A percentile compares a stretch with the other conserved stretches of the same genome.
Conservation (phyloP, 2,113 vertebrate species). For the Stigmatopora argus region DNA sequence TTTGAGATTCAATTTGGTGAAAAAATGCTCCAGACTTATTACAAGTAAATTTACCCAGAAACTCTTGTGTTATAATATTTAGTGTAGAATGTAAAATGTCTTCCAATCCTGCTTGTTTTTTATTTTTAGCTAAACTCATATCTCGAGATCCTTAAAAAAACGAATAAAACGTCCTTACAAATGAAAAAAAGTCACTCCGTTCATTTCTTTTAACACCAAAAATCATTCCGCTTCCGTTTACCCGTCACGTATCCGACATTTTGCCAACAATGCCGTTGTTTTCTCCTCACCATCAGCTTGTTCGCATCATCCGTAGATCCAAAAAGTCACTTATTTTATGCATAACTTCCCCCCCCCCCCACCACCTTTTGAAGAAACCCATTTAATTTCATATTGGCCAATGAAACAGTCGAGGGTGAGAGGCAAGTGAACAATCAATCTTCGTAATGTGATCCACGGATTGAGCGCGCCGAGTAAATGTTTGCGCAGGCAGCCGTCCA, state of each 20-base stretch:
- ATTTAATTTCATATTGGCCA: conserved; percentile 70
- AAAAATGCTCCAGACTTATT: too few species aligned
- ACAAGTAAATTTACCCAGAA: too few species aligned
- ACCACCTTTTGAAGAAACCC: conserved; percentile 58
- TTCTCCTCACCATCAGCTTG: conserved; percentile 15
- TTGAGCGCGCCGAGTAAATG: conserved; percentile 70
- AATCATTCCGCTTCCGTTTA: conserved; percentile 53
- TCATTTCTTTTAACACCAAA: conserved; percentile 54
- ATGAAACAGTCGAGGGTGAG: conserved; percentile 68
- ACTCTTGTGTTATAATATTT: too few species aligned
- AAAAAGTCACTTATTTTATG: conserved; percentile 48
- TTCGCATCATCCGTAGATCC: conserved; percentile 30
- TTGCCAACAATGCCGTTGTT: conserved; percentile 55
- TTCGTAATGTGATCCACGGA: conserved; percentile 71
- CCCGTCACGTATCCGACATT: conserved; percentile 43
- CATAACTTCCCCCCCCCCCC: conserved; percentile 49
- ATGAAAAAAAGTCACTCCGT: conserved; percentile 35
- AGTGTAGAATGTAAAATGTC: too few species aligned
- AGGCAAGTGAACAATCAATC: conserved; percentile 74
- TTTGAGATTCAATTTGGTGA: too few species aligned
- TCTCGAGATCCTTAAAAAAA: conserved; percentile 35
- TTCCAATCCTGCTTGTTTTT: conserved; percentile 44
- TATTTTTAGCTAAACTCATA: conserved; percentile 4
- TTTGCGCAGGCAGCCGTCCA: conserved; percentile 72
- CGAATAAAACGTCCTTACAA: conserved; percentile 41